Base-by-base conservation (phyloP, 2,797 vertebrate species). In the Nasua narica region DNA sequence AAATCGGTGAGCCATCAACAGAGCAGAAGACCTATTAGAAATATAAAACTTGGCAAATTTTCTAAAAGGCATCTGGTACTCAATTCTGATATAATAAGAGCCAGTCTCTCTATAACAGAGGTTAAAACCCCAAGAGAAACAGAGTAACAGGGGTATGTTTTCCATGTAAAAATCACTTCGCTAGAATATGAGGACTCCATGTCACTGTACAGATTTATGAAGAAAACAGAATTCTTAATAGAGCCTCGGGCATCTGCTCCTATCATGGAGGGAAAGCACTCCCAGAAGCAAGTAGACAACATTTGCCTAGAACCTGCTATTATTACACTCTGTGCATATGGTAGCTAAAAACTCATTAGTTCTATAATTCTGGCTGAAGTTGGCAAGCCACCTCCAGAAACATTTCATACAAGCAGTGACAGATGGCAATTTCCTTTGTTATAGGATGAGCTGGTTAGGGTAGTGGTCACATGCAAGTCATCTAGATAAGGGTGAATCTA, bases 171-270 rank as follows among this genome's bases (percentile, higher is more conserved):
- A 98, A 95, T 94, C 69, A 81, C 92, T 97, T 96, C 82, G 65
- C 32, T 56, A 89, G 82, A 96, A 77, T 92, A 87, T 95, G 93
- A 97, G 81, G 95, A 97, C 95, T 97, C 95, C 74, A 94, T 96
- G 97, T 97, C 88, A 90, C 95, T 90, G 72, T 97, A 85, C 97
- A 98, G 98, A 97, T 98, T 98, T 98, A 97, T 91, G 97, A 97
- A 97, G 98, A 97, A 98, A 98, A 98, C 97, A 98, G 97, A 97
- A 97, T 98, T 98, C 96, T 96, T 98, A 98, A 98, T 97, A 97
- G 98, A 87, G 90, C 76, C 85, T 97, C 5, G 46, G 98, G 97
- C 97, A 98, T 97, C 98, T 98, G 98, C 98, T 98, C 93, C 90
- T 96, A 96, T 91, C 96, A 96, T 97, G 85, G 93, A 98, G 87